Base-by-base conservation (phyloP, 2,888 invertebrate genomes). In the Diarsia brunnea region DNA sequence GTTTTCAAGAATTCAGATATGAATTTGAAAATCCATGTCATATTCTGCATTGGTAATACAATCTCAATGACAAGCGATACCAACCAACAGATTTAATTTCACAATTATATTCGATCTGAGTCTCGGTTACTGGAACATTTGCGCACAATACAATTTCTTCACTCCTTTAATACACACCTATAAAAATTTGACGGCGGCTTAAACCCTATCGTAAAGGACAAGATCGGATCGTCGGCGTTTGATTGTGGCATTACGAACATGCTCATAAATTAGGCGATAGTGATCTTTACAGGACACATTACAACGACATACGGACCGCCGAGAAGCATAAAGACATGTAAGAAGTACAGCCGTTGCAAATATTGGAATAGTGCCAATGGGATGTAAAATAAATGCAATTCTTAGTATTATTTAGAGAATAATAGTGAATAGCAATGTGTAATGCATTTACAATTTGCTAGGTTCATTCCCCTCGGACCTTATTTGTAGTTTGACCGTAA, bases 251-350 rank as follows among this genome's bases (percentile, higher is more conserved):
- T 82, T 80, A 83, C 83, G 83, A 85, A 92, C 91, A 91, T 81
- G 91, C 84, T 91, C 93, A 92, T 95, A 94, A 93, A 94, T 94
- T 92, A 93, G 90, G 85, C 79, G 95, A 94, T 94, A 91, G 92
- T 90, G 85, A 94, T 94, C 94, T 86, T 71, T 84, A 88, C 90
- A 91, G 89, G 90, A 91, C 90, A 89, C 88, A 79, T 89, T 88
- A 91, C 91, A 92, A 88, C 88, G 78, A 81, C 84, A 84, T 66
- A 87, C 70, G 71, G 76, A 78, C 77, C 86, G 79, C 78, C 77
- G 73, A 81, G 69, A 75, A 81, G 85, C 74, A 71, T 70, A 67
- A 71, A 79, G 75, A 77, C 70, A 83, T 72, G 78, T 69, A 85
- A 81, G 73, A 69, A 81, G 70, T 60, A 85, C 82, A 65, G 61